phyloP scores from a whole-genome alignment of 2,113 vertebrate genomes.

The Erythrocercus mccallii region DNA sequence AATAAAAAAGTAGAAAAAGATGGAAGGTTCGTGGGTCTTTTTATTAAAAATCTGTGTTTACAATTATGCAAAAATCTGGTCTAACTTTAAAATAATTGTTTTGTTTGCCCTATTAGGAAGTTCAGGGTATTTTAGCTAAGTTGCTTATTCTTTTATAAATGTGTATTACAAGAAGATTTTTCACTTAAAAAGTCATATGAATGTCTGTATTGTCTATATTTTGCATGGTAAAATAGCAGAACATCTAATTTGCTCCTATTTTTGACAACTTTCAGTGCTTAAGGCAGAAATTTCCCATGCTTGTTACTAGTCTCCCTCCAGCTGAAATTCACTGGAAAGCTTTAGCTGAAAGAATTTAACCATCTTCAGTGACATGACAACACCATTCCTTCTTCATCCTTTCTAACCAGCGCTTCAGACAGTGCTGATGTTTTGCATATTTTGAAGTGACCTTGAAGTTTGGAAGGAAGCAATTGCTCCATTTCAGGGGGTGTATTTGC shows the following conservation, averaged over 20 bases:
- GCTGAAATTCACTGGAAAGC: neutral
- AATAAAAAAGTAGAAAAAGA: neutral
- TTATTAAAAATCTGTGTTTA: neutral
- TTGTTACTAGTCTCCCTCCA: neutral
- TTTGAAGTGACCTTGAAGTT: conserved; percentile 8
- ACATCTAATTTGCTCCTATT: neutral
- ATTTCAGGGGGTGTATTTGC: neutral
- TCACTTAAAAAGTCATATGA: neutral
- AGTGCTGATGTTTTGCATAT: neutral
- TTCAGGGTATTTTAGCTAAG: neutral
- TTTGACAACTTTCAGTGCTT: neutral
- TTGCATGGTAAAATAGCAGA: neutral
- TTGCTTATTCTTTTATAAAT: neutral
- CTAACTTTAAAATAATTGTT: neutral
- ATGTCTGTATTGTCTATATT: neutral
- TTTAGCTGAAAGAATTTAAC: neutral
- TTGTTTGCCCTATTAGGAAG: neutral
- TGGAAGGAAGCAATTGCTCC: neutral
- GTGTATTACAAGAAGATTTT: neutral
- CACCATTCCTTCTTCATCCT: neutral
- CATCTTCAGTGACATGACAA: neutral
- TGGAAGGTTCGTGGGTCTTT: accelerated
- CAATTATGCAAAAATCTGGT: neutral
- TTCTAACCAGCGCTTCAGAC: neutral
- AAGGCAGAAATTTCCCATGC: neutral